Percentiles rank a stretch among this genome's conserved stretches.
phyloP scores from a whole-genome alignment of 2,113 vertebrate genomes.

The Chrysochloris asiatica region DNA sequence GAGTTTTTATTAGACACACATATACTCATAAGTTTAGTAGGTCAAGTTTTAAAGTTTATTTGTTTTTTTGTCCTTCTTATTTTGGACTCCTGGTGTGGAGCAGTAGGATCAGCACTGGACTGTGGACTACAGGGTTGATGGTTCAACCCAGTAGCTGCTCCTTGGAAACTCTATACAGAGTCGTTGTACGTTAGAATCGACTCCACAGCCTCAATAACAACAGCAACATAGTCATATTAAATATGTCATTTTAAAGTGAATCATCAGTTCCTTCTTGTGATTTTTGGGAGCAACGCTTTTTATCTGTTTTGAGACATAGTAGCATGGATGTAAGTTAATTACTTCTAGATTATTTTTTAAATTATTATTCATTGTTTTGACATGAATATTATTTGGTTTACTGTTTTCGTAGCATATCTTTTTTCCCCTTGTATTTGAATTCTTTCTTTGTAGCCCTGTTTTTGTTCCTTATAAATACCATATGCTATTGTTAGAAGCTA shows the following conservation, averaged over 20 bases:
- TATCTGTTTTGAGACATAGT: background rate
- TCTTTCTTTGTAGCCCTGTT: background rate
- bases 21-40: background rate
- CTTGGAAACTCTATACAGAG: no score
- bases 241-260: background rate
- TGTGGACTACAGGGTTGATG: no score
- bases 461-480: background rate
- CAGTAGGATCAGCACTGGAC: no score
- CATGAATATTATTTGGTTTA: background rate
- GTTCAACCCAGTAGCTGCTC: no score
- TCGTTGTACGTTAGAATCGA: no score
- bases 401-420: background rate
- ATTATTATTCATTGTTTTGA: background rate
- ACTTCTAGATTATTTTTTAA: slow-evolving; percentile 1
- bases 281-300: background rate
- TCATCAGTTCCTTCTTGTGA: background rate
- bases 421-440: background rate
- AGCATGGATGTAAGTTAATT: background rate
- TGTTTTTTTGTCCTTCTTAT: no score
- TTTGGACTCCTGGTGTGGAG: no score
- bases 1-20: background rate
- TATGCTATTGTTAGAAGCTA: background rate
- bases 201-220: no score
- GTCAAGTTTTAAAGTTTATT: background rate
- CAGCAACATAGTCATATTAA: no score